Base-by-base conservation (phyloP, 2,113 vertebrate genomes). In the Bufo bufo region DNA sequence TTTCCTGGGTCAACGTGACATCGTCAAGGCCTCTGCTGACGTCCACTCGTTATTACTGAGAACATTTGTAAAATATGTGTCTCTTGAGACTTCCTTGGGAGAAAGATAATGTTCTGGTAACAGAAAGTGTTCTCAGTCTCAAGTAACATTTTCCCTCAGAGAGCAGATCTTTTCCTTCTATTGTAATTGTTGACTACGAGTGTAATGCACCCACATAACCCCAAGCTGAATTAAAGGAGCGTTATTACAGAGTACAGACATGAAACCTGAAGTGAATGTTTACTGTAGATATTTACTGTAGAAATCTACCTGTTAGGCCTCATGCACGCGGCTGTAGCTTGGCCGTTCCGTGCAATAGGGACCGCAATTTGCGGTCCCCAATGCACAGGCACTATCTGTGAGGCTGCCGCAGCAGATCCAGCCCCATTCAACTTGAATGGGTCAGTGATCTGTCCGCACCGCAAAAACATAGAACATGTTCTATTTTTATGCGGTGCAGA, bases 21-120 rank as follows among this genome's bases (percentile, higher is more conserved):
- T 43, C 16, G 5, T 63, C 86, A 88, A 83, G 86, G 86, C 69
- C 86, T 77, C 61, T 88, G 79, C 80, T 88, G 86, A 83, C 66
- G 86, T 81, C 85, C 58, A 79, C 20, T 72, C 69, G 49, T n/a
- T 56, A 71, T 59, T 87, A 59, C 23, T 87, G 61, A 56, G 77
- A 47, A 81, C 77, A 80, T 69, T 81, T 58, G 17, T 23, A 17
- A 23, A 72, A 78, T 63, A 65, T 82, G 86, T 82, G 19, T 87
- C 86, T 87, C 66, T 50, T 82, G 78, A 45, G 78, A 69, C 65
- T 69, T 72, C 47, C 66, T 82, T 82, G 52, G 52, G 77, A 87
- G 79, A 20, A 54, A 86, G 75, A 86, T 80, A 52, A 66, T 69
- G 59, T 78, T 77, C 59, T 78, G 59, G 75, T 52, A 78, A 54